Conservation (phyloP, 1,140 invertebrate genomes). For the Asbolus verrucosus region DNA sequence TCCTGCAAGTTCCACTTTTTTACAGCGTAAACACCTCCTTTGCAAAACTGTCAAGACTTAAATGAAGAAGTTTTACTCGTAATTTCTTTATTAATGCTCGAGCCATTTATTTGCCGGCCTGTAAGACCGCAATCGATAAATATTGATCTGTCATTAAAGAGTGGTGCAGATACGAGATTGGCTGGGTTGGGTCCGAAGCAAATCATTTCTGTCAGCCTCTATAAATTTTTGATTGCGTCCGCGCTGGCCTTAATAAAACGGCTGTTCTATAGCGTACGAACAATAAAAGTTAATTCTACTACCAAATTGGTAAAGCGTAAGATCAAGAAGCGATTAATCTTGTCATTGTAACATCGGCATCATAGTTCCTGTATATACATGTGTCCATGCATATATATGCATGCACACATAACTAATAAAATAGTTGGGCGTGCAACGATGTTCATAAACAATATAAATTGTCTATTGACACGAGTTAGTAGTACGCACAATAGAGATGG, state of each 20-base stretch:
- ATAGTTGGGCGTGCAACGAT: constrained; percentile 29
- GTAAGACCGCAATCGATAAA: constrained; percentile 6
- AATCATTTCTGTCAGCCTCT: not conserved
- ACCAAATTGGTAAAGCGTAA: constrained; percentile 40
- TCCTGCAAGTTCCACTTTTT: no score
- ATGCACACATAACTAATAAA: constrained; percentile 21
- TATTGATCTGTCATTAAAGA: not conserved
- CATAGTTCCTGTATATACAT: constrained; percentile 36
- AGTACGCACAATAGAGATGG: constrained; percentile 13
- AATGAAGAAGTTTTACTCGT: no score
- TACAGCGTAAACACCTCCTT: no score
- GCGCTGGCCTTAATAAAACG: not conserved
- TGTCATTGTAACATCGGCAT: constrained; percentile 39
- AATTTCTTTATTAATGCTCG: no score
- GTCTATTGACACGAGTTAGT: constrained; percentile 37
- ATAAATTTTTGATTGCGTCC: not conserved
- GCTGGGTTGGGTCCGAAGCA: not conserved
- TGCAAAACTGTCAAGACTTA: no score
- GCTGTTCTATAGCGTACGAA: not conserved
- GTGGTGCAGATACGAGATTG: no score
- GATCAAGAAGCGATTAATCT: constrained; percentile 44
- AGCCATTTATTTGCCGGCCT: no score
- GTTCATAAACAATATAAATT: constrained; percentile 45
- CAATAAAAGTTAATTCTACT: constrained; percentile 35
- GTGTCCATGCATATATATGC: no score